These are phyloP conservation scores for Ophthalmolycus amberensis DNA, from an alignment of 2,113 vertebrate species.

Conservation along the genomic window DNA sequence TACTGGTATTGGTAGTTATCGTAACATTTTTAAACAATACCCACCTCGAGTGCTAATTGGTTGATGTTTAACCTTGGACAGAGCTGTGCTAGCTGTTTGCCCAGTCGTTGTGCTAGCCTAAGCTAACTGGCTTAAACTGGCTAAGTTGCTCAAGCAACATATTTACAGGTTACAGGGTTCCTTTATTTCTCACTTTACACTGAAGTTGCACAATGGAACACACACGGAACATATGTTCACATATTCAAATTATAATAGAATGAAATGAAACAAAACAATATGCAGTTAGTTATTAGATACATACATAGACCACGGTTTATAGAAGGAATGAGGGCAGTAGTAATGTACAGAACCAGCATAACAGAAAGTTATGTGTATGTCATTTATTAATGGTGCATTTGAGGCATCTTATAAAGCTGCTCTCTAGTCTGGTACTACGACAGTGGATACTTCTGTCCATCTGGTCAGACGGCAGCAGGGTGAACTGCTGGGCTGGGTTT, in stretches of 20 bases:
- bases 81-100: neutral
- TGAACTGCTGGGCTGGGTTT: neutral
- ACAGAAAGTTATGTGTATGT: neutral
- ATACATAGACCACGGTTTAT: neutral
- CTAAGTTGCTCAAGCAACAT: neutral
- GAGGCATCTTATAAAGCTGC: neutral
- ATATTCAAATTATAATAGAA: neutral
- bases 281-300: neutral
- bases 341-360: neutral
- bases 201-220: neutral
- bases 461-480: neutral
- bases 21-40: neutral
- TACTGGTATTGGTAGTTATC: no score
- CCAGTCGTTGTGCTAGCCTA: neutral
- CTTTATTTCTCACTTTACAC: neutral
- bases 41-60: neutral
- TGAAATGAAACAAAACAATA: neutral
- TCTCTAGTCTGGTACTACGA: neutral
- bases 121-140: neutral
- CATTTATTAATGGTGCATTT: neutral
- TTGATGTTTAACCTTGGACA: neutral
- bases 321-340: neutral
- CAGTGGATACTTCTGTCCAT: neutral
- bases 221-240: neutral
- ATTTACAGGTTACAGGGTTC: neutral